phyloP scores from a whole-genome alignment of 2,888 invertebrate genomes.

The Corythucha ciliata region DNA sequence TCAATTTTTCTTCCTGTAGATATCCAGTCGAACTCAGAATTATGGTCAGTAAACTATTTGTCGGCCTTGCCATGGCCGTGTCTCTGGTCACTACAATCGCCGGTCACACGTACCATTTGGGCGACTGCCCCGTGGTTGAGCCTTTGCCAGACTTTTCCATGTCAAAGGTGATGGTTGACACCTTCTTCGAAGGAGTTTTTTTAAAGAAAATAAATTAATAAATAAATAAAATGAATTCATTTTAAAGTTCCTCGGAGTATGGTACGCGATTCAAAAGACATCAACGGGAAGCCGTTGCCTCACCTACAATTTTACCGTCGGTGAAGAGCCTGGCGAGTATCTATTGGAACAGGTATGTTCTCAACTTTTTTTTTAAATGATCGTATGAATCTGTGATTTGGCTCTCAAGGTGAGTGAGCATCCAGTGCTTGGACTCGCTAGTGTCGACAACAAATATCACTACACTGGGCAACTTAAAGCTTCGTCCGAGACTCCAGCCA shows the following conservation, averaged over 20 bases:
- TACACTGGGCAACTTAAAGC: slow-evolving; percentile 62
- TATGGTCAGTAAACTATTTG: too few species aligned
- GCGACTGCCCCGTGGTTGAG: slow-evolving; percentile 62
- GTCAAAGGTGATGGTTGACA: too few species aligned
- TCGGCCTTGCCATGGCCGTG: too few species aligned
- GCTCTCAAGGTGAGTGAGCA: slow-evolving; percentile 37
- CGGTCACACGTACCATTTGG: slow-evolving; percentile 62
- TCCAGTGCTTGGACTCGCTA: slow-evolving; percentile 51
- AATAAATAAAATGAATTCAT: too few species aligned
- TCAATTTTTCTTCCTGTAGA: too few species aligned
- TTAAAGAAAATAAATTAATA: too few species aligned
- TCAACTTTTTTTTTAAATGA: too few species aligned
- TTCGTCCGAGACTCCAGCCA: slow-evolving; percentile 53
- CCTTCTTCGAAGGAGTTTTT: too few species aligned
- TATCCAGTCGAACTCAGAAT: too few species aligned
- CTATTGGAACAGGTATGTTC: slow-evolving; percentile 51
- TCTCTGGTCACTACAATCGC: too few species aligned
- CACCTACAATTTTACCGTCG: slow-evolving; percentile 62
- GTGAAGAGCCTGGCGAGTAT: slow-evolving; percentile 59
- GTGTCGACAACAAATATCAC: slow-evolving; percentile 67
- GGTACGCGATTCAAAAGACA: slow-evolving; percentile 76
- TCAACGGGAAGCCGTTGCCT: slow-evolving; percentile 71
- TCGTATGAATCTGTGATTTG: not conserved
- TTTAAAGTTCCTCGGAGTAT: slow-evolving; percentile 61
- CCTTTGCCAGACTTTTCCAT: slow-evolving; percentile 64